phyloP scores from a whole-genome alignment of 2,888 invertebrate genomes.

The Lottia gigantea region DNA sequence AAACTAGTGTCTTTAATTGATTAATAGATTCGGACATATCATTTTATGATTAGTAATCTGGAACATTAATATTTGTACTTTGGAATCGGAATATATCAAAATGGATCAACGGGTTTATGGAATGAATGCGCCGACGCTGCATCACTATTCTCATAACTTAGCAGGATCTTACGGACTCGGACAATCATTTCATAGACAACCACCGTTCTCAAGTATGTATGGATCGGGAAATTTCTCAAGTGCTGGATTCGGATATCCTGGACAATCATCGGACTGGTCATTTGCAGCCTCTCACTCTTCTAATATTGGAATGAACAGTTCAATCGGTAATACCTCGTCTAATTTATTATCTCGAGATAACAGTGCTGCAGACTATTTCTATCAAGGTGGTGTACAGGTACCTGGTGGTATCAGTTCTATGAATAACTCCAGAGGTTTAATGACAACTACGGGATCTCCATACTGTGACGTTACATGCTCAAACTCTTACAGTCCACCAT shows the following conservation, averaged over 20 bases:
- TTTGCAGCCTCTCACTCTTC: conserved; percentile 19
- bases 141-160: conserved; percentile 40
- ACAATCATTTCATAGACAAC: conserved; percentile 28
- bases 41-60: no score
- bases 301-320: conserved; percentile 22
- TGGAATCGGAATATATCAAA: not conserved
- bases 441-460: conserved; percentile 19
- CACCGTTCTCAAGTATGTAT: conserved; percentile 30
- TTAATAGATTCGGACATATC: no score
- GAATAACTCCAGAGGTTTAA: conserved; percentile 16
- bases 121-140: conserved; percentile 44
- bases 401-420: conserved; percentile 18
- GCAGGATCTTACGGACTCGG: conserved; percentile 31
- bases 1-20: no score
- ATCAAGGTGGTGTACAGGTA: conserved; percentile 24
- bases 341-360: conserved; percentile 19
- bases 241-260: conserved; percentile 27
- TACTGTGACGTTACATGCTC: conserved; percentile 23
- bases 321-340: conserved; percentile 19
- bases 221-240: conserved; percentile 25
- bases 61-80: no score
- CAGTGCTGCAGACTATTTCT: conserved; percentile 19
- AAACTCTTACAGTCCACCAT: conserved; percentile 24
- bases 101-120: conserved; percentile 47
- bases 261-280: conserved; percentile 28